phyloP scores from a whole-genome alignment of 2,888 invertebrate genomes.

The Digitonthophagus gazella region DNA sequence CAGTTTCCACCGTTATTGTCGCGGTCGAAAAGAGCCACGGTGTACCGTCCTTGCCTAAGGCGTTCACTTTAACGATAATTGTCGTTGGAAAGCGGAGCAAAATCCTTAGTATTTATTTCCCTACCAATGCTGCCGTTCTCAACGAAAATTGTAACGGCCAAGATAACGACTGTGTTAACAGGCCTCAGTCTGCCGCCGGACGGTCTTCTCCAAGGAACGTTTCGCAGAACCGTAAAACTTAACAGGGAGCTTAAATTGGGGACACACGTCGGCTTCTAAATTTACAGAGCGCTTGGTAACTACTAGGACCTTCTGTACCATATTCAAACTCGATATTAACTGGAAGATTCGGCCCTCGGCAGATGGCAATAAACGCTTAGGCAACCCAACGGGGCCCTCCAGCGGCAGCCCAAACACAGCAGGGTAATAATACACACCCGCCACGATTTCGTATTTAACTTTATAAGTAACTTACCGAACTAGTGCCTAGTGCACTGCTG shows the following conservation, averaged over 20 bases:
- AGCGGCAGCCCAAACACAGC: background rate
- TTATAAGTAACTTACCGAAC: slow-evolving; percentile 13
- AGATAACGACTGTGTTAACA: background rate
- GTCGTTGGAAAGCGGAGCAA: background rate
- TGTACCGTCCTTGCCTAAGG: background rate
- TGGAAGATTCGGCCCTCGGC: background rate
- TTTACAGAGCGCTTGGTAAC: background rate
- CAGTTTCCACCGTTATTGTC: background rate
- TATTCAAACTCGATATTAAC: background rate
- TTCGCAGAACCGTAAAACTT: background rate
- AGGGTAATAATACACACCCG: slow-evolving; percentile 2
- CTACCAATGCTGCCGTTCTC: background rate
- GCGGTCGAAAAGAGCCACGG: background rate
- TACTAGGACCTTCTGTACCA: background rate
- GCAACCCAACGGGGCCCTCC: background rate
- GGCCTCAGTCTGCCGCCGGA: background rate
- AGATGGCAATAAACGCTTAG: background rate
- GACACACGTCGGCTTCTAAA: background rate
- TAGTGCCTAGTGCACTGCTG: background rate
- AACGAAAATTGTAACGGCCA: background rate
- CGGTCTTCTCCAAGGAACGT: background rate
- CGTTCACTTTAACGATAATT: background rate
- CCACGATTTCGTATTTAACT: slow-evolving; percentile 16
- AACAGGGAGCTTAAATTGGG: background rate
- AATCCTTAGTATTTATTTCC: background rate